phyloP scores from a whole-genome alignment of 2,797 vertebrate species.

The Poecilia picta region DNA sequence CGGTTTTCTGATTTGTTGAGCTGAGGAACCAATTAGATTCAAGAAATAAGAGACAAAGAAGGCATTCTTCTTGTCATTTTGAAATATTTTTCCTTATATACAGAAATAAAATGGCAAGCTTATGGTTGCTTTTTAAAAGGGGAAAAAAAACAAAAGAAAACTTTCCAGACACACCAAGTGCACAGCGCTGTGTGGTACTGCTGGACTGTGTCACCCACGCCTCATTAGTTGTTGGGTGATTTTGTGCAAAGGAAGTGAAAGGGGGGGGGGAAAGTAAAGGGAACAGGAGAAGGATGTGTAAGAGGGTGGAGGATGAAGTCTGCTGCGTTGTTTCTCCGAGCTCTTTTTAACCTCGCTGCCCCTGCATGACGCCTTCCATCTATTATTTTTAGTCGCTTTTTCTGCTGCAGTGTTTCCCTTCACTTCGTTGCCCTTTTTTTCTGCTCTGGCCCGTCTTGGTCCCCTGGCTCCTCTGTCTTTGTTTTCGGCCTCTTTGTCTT shows the following conservation, averaged over 20 bases:
- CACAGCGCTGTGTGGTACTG: neutral
- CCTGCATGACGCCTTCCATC: slow-evolving; percentile 51
- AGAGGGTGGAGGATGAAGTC: slow-evolving; percentile 22
- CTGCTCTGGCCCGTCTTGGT: neutral
- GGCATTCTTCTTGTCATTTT: slow-evolving; percentile 5
- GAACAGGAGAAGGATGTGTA: neutral
- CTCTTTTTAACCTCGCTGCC: slow-evolving; percentile 21
- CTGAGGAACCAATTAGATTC: slow-evolving; percentile 48
- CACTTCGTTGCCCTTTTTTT: slow-evolving; percentile 9
- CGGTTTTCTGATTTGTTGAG: slow-evolving; percentile 48
- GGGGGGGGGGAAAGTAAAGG: neutral
- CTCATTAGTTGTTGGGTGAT: slow-evolving; percentile 48
- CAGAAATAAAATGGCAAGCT: slow-evolving; percentile 6
- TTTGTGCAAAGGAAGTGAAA: slow-evolving; percentile 44
- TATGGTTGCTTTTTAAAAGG: neutral
- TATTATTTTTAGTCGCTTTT: slow-evolving; percentile 32
- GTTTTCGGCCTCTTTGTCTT: slow-evolving; percentile 29
- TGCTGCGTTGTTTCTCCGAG: slow-evolving; percentile 27
- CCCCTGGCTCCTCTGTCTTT: slow-evolving; percentile 21
- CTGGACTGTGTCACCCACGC: slow-evolving; percentile 35
- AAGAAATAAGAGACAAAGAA: slow-evolving; percentile 35
- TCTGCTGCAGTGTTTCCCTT: slow-evolving; percentile 33
- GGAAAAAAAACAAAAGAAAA: slow-evolving; percentile 1
- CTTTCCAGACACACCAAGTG: neutral
- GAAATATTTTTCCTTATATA: neutral